phyloP scores from a whole-genome alignment of 1,140 invertebrate genomes.

The Drosophila arawakana region DNA sequence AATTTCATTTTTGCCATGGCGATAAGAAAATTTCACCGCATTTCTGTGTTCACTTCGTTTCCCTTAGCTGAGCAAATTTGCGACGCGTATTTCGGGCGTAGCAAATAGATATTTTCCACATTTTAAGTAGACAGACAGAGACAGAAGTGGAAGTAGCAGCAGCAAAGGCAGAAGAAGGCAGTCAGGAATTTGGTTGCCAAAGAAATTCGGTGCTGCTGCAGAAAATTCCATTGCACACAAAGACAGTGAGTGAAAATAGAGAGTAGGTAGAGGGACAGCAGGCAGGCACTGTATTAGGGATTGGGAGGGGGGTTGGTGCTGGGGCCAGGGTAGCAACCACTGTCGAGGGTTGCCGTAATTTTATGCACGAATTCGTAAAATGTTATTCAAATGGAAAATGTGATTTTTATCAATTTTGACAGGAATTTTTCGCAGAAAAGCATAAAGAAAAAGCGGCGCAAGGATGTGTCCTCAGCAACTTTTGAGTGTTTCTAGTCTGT shows the following conservation, averaged over 20 bases:
- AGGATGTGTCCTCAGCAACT: slow-evolving; percentile 26
- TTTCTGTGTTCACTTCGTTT: slow-evolving; percentile 31
- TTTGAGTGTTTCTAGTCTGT: not conserved
- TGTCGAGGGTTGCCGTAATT: slow-evolving; percentile 66
- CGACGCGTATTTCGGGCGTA: slow-evolving; percentile 66
- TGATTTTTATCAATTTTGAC: slow-evolving; percentile 85
- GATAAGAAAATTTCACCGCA: slow-evolving; percentile 67
- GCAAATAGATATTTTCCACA: slow-evolving; percentile 81
- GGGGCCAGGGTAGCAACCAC: slow-evolving; percentile 15
- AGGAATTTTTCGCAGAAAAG: slow-evolving; percentile 76
- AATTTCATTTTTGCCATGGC: slow-evolving; percentile 62
- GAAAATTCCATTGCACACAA: slow-evolving; percentile 70
- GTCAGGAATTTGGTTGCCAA: slow-evolving; percentile 73
- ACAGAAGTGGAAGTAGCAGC: slow-evolving; percentile 13
- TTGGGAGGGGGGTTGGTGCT: too few species aligned
- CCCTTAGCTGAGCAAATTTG: slow-evolving; percentile 43
- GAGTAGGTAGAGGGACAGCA: not conserved
- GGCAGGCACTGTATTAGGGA: not conserved
- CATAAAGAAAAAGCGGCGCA: slow-evolving; percentile 52
- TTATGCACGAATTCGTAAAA: slow-evolving; percentile 84
- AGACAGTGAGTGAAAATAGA: not conserved
- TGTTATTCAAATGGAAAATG: slow-evolving; percentile 84
- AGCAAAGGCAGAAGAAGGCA: slow-evolving; percentile 1
- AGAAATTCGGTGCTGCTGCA: slow-evolving; percentile 65
- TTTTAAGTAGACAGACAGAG: slow-evolving; percentile 74